Conservation (phyloP, 2,113 vertebrate genomes). For the Phalacrocorax aristotelis region DNA sequence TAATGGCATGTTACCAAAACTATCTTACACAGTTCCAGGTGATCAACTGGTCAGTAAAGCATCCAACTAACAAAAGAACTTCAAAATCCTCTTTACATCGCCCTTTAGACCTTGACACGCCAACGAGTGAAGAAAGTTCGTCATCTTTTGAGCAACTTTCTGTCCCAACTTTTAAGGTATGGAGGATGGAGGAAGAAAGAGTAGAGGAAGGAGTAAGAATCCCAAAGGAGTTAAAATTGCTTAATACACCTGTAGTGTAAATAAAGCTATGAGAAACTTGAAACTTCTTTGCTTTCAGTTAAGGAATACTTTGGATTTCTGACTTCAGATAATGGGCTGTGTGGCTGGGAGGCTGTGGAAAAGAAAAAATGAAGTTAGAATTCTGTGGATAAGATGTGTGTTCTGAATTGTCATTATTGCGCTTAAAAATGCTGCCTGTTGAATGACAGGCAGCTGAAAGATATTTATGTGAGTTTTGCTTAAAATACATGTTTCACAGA, state of each 20-base stretch:
- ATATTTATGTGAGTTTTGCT: background rate
- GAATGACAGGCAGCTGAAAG: background rate
- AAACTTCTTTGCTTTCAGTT: background rate
- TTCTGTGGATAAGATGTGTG: background rate
- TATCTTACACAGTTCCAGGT: slow-evolving; percentile 96
- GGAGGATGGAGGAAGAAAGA: background rate
- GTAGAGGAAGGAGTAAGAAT: background rate
- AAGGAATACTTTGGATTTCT: background rate
- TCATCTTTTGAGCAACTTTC: slow-evolving; percentile 91
- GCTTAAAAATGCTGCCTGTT: background rate
- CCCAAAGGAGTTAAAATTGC: background rate
- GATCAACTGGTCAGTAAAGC: slow-evolving; percentile 93
- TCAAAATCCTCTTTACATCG: slow-evolving; percentile 96
- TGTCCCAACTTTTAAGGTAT: slow-evolving; percentile 92
- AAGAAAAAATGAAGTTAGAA: background rate
- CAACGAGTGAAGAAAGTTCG: slow-evolving; percentile 92
- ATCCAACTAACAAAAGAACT: slow-evolving; percentile 94
- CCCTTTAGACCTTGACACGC: slow-evolving; percentile 93
- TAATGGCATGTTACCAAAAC: slow-evolving; percentile 92
- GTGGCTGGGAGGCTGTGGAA: background rate
- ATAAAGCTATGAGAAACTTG: background rate
- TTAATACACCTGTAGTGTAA: background rate
- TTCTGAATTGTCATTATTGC: background rate
- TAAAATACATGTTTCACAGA: background rate
- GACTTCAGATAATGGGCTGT: background rate